Conservation (phyloP, 2,113 vertebrate species). For the Rhinogobius similis region DNA sequence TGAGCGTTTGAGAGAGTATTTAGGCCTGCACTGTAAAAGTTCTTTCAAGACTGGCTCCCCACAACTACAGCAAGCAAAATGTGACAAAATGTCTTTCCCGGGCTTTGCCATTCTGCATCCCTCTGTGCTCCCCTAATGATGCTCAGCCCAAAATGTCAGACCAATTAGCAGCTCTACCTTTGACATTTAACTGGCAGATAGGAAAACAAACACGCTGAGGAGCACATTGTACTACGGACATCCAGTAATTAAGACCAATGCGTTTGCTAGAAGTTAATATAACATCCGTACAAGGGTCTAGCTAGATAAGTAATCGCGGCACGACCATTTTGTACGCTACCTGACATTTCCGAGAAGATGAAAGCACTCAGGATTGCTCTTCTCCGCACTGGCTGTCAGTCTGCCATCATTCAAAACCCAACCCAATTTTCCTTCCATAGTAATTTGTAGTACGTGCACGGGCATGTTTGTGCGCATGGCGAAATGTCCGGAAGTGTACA, state of each 20-base stretch:
- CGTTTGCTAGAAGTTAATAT: constrained; percentile 25
- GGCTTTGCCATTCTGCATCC: constrained; percentile 58
- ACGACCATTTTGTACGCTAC: constrained; percentile 49
- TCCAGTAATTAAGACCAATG: constrained; percentile 38
- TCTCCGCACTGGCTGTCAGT: constrained; percentile 21
- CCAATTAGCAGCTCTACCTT: constrained; percentile 74
- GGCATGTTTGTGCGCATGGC: neutral
- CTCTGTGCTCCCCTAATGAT: constrained; percentile 54
- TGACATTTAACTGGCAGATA: constrained; percentile 72
- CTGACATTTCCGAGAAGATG: constrained; percentile 73
- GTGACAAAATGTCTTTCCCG: constrained; percentile 51
- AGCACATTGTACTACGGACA: constrained; percentile 19
- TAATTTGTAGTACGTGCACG: constrained; percentile 29
- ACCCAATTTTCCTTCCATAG: constrained; percentile 33
- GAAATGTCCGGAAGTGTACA: constrained; percentile 10
- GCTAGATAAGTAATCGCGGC: constrained; percentile 21
- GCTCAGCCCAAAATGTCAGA: constrained; percentile 72
- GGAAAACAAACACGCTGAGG: constrained; percentile 49
- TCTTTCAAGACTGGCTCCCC: neutral
- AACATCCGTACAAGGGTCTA: constrained; percentile 37
- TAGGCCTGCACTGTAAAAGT: neutral
- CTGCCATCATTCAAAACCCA: constrained; percentile 31
- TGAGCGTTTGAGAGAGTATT: constrained; percentile 14
- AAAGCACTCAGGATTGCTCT: constrained; percentile 39
- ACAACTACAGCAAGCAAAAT: constrained; percentile 9